Base-by-base conservation (phyloP, 2,113 vertebrate species). In the Scalopus aquaticus region DNA sequence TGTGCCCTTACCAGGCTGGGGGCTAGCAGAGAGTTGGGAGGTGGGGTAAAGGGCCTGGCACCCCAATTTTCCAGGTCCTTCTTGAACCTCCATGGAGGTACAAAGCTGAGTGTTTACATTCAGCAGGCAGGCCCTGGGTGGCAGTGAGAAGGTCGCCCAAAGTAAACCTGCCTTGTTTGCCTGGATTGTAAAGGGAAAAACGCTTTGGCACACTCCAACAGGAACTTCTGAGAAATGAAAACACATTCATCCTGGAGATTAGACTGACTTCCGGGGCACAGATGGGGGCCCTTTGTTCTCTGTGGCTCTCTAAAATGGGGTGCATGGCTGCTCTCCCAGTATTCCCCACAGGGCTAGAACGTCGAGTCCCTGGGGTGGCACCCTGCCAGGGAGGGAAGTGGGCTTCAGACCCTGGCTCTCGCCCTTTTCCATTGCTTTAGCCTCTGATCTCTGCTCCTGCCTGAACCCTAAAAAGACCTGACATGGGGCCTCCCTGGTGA, bases 121-220 rank as follows among this genome's bases (percentile, higher is more conserved):
- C 49, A 70, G 95, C 51, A 98, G 97, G 97, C 96, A 96, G 96
- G 95, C 87, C 76, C 81, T 24, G 96, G 97, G 95, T 97, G 98
- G 96, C 67, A 88, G 93, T 76, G 88, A 93, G 97, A 98, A 98
- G 97, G 98, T 98, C 96, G 77, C 91, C 97, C 95, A 97, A 98
- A 98, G 98, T 96, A 98, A 98, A 98, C 97, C 70, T 94, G 77
- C 0, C 91, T 97, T 97, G 96, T 97, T 98, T 98, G 95, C 77
- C 93, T 84, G 94, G n/a, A 49, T 95, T 88, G 90, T 92, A 97
- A 97, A 97, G 96, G 97, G 60, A 97, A 98, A 98, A 97, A 96
- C 77, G 73, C 95, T 97, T 96, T 96, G 95, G 96, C 97, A 79
- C 88, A 49, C 95, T 95, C 70, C 58, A 97, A 96, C 82, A 96